phyloP scores from a whole-genome alignment of 2,113 vertebrate genomes.

The chimpanzee (Pan troglodytes) region NHGRI_mPanTro3-v2.1_pri NC_072421.2:70187001-70187500 shows the following conservation, averaged over 20 bases:
- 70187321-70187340: background rate
- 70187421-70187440: background rate
- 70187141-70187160: background rate
- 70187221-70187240: background rate
- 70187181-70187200: background rate
- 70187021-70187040: background rate
- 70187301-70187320: background rate
- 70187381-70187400: background rate
- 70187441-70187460: constrained; percentile 15
- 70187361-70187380: background rate
- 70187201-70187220: constrained; percentile 28
- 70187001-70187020: background rate
- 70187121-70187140: background rate
- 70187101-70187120: background rate
- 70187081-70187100: constrained; percentile 24
- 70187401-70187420: constrained; percentile 4
- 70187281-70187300: background rate
- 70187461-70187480: constrained; percentile 3
- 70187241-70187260: background rate
- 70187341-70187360: background rate
- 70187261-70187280: background rate
- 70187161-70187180: background rate
- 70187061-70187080: background rate
- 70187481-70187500: background rate
- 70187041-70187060: background rate